A percentile compares a stretch with the other conserved stretches of the same genome.
phyloP scores from a whole-genome alignment of 2,113 vertebrate genomes.

The Elephas maximus region DNA sequence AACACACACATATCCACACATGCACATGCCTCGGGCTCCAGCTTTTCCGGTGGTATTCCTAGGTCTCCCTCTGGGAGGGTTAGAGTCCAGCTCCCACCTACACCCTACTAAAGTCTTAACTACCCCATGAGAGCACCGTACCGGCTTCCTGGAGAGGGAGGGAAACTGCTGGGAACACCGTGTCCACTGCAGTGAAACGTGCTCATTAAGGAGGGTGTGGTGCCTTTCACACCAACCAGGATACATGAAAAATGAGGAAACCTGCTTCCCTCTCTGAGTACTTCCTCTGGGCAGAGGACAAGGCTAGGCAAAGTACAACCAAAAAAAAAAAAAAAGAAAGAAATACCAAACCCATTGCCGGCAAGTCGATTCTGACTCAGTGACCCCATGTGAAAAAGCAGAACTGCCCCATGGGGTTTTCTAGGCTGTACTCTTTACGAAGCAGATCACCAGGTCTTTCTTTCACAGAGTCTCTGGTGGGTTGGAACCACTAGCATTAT shows the following conservation, averaged over 20 bases:
- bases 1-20: too few species aligned
- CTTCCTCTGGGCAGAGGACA: background rate
- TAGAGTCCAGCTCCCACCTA: conserved; percentile 45
- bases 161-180: background rate
- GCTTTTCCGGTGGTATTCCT: conserved; percentile 41
- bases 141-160: background rate
- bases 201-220: background rate
- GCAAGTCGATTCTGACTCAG: too few species aligned
- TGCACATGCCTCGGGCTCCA: background rate
- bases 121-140: background rate
- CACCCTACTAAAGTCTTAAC: background rate
- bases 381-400: too few species aligned
- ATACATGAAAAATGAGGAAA: background rate
- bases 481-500: too few species aligned
- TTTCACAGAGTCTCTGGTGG: too few species aligned
- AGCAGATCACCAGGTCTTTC: too few species aligned
- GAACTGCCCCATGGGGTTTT: too few species aligned
- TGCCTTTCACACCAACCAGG: too few species aligned
- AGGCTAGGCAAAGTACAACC: background rate
- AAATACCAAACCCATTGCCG: background rate
- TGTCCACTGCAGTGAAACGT: background rate
- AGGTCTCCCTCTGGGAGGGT: conserved; percentile 52
- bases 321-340: background rate
- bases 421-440: too few species aligned
- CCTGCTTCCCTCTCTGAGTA: background rate